Evolutionary conservation across 2,888 invertebrate species (phyloP), one percentile per base, ranked within the genome.

Genomic region (Tholera decimalis): DNA sequence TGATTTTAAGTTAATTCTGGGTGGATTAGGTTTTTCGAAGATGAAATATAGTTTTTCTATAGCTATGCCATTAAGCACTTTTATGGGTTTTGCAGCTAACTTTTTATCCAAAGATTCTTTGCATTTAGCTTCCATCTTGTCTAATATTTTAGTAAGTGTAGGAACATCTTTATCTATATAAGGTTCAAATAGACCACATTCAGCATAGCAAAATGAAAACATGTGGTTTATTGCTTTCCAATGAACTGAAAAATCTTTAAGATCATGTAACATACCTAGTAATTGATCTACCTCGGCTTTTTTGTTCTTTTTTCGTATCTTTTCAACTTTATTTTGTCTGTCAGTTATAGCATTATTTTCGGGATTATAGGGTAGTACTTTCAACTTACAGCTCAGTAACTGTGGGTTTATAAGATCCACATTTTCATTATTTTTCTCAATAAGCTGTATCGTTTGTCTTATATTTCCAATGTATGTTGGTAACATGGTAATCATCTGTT

Each of bases 401-500:
- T 59, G 15, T 9, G 1, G 11, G 9, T 56, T 64, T 8, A 59
- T 18, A 3, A 6, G 0, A 5, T 3, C 9, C 8, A 65, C 44
- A 9, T 37, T 26, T 7, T 11, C 7, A 22, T 44, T 33, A 55
- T 58, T 73, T 1, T 30, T n/a, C 2, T 2, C 30, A 39, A 67
- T 55, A 37, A n/a, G 9, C 6, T 15, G 0, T 6, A 61, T 13
- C 1, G 4, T 37, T 24, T 22, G 11, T 18, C 20, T 58, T n/a
- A 67, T 35, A 24, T 33, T 33, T 22, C 26, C 2, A 28, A 61
- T 62, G 26, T 35, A 43, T 15, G n/a, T 43, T 13, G 74, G 74
- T 51, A 73, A 37, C 11, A 44, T 51, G 11, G 1, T 6, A 6
- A 22, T 2, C 26, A 33, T 6, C 5, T 39, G 0, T 3, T 33